Percentiles rank a stretch among this genome's conserved stretches.
phyloP scores from a whole-genome alignment of 2,113 vertebrate species.

The Arvicanthis niloticus region DNA sequence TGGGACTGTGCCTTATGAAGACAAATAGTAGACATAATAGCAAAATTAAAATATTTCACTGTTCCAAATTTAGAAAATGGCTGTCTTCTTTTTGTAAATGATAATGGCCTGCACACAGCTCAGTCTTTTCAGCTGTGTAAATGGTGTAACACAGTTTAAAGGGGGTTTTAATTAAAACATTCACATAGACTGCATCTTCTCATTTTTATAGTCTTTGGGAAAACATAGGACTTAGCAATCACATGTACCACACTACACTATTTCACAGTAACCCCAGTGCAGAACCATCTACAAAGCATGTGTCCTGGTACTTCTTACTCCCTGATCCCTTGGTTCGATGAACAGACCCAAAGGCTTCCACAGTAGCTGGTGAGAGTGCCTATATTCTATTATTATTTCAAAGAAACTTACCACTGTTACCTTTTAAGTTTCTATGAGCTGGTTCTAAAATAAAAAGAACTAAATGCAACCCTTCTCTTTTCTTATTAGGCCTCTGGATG shows the following conservation, averaged over 20 bases:
- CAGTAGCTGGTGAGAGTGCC: background rate
- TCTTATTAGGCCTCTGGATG: background rate
- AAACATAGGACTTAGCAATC: conserved; percentile 5
- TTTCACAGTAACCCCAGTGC: background rate
- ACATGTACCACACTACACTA: background rate
- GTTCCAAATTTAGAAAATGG: conserved; percentile 78
- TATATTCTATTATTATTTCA: conserved; percentile 6
- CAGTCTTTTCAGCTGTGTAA: conserved; percentile 60
- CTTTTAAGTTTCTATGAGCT: background rate
- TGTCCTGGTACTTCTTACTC: background rate
- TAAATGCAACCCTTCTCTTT: background rate
- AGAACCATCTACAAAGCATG: background rate
- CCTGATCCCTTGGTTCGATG: background rate
- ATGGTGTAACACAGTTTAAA: conserved; percentile 57
- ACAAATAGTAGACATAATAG: conserved; percentile 79
- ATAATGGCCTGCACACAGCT: conserved; percentile 67
- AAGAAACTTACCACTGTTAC: background rate
- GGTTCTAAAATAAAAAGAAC: background rate
- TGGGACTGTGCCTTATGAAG: conserved; percentile 75
- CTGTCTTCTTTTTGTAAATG: conserved; percentile 73
- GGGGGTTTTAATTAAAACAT: conserved; percentile 77
- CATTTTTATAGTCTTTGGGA: conserved; percentile 30
- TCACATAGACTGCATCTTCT: conserved; percentile 33
- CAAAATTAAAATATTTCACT: conserved; percentile 77
- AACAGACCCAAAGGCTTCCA: background rate